These are phyloP conservation scores for Dinomys branickii DNA, from an alignment of 2,113 vertebrate species.

Conservation along the genomic window DNA sequence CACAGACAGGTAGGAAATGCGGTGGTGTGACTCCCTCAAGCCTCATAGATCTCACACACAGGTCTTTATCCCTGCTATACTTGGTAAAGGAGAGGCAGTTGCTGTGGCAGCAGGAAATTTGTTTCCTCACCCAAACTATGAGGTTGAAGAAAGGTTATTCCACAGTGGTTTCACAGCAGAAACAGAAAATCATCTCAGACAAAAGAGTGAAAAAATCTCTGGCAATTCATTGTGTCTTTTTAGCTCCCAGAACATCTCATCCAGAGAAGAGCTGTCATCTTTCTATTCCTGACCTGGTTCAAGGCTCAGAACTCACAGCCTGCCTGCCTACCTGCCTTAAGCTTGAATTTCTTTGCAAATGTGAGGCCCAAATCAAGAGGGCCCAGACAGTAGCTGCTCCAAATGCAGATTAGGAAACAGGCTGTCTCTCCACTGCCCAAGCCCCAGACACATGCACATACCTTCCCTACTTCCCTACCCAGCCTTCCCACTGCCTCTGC, in stretches of 20 bases:
- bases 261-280: constrained; percentile 46
- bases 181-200: constrained; percentile 60
- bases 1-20: background rate
- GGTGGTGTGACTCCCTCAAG: background rate
- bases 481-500: background rate
- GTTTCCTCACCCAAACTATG: constrained; percentile 44
- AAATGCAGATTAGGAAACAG: background rate
- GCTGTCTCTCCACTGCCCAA: background rate
- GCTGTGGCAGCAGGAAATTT: constrained; percentile 35
- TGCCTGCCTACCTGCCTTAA: background rate
- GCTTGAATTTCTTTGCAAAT: constrained; percentile 34
- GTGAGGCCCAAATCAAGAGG: background rate
- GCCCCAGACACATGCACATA: no score
- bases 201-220: background rate
- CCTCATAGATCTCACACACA: accelerated
- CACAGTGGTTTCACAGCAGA: constrained; percentile 13
- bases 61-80: background rate
- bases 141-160: constrained; percentile 48
- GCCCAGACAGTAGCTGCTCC: background rate
- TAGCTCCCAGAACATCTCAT: constrained; percentile 57
- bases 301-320: constrained; percentile 28
- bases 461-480: background rate
- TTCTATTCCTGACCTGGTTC: constrained; percentile 17
- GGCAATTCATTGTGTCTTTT: constrained; percentile 56
- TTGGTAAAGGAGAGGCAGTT: background rate